A percentile compares a stretch with the other conserved stretches of the same genome.
These are phyloP conservation scores for Drosophila insularis DNA, from an alignment of 1,140 invertebrate species.

Conservation along the genomic window DNA sequence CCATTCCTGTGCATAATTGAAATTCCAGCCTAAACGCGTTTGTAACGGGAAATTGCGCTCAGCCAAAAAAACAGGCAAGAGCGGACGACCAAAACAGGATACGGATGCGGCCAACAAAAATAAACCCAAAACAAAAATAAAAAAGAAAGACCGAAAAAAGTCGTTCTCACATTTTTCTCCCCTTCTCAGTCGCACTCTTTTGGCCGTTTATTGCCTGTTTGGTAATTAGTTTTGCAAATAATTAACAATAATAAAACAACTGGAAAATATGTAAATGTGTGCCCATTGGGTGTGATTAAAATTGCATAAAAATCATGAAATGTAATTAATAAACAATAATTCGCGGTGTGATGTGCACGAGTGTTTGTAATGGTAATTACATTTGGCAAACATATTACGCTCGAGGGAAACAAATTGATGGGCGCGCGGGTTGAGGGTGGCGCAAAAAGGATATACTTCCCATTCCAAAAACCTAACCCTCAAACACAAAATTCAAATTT, in stretches of 20 bases:
- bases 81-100: slow-evolving; percentile 44
- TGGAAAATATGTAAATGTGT: slow-evolving; percentile 8
- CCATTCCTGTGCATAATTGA: slow-evolving; percentile 77
- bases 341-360: slow-evolving; percentile 26
- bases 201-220: neutral
- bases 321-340: slow-evolving; percentile 74
- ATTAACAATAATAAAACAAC: slow-evolving; percentile 39
- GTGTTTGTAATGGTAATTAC: slow-evolving; percentile 65
- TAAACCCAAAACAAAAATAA: neutral
- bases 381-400: slow-evolving; percentile 60
- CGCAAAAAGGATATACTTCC: neutral
- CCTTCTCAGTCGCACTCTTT: neutral
- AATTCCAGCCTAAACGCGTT: slow-evolving; percentile 79
- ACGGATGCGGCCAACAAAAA: slow-evolving; percentile 41
- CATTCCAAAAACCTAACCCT: neutral
- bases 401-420: slow-evolving; percentile 39
- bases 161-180: neutral
- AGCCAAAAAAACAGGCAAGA: slow-evolving; percentile 51
- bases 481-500: slow-evolving; percentile 35
- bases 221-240: slow-evolving; percentile 44
- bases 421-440: neutral
- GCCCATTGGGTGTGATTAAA: slow-evolving; percentile 49
- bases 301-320: slow-evolving; percentile 30
- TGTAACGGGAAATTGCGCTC: slow-evolving; percentile 74
- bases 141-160: neutral